Percentiles rank a stretch among this genome's conserved stretches.
These are phyloP conservation scores for Plestiodon gilberti DNA, from an alignment of 2,113 vertebrate species.

Conservation along the genomic window DNA sequence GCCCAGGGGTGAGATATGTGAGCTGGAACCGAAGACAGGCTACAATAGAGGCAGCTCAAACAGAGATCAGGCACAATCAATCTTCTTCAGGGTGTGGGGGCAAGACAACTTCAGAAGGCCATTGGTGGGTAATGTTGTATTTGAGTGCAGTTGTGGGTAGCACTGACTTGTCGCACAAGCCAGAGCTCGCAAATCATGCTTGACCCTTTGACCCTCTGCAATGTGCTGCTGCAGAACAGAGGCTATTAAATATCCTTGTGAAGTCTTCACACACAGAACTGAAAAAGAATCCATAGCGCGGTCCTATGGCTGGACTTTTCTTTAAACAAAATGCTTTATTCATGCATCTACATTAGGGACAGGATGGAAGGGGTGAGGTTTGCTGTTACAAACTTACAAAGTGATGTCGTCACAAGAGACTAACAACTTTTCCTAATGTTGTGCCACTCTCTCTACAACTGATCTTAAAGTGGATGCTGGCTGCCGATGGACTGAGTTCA, in stretches of 20 bases:
- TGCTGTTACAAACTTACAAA: too few species aligned
- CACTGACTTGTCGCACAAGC: slow-evolving; percentile 57
- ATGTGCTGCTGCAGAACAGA: slow-evolving; percentile 37
- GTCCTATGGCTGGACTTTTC: slow-evolving; percentile 1
- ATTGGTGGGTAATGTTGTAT: slow-evolving; percentile 61
- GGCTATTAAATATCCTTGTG: slow-evolving; percentile 13
- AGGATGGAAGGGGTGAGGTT: not conserved
- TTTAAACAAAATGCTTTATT: not conserved
- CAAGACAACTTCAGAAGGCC: slow-evolving; percentile 71
- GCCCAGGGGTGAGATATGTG: slow-evolving; percentile 75
- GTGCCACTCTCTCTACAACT: too few species aligned
- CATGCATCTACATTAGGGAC: not conserved
- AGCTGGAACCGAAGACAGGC: slow-evolving; percentile 74
- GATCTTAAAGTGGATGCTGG: not conserved
- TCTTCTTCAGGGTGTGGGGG: slow-evolving; percentile 72
- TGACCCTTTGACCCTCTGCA: slow-evolving; percentile 54
- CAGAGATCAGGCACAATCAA: slow-evolving; percentile 72
- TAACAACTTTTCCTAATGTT: not conserved
- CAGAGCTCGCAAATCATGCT: slow-evolving; percentile 62
- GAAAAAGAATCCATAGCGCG: not conserved
- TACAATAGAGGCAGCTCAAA: slow-evolving; percentile 67
- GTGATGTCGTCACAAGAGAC: not conserved
- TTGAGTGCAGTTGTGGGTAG: slow-evolving; percentile 61
- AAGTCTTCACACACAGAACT: slow-evolving; percentile 24
- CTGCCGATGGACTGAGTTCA: not conserved